phyloP scores from a whole-genome alignment of 2,888 invertebrate species.

The Sphaeridia pumilis region DNA sequence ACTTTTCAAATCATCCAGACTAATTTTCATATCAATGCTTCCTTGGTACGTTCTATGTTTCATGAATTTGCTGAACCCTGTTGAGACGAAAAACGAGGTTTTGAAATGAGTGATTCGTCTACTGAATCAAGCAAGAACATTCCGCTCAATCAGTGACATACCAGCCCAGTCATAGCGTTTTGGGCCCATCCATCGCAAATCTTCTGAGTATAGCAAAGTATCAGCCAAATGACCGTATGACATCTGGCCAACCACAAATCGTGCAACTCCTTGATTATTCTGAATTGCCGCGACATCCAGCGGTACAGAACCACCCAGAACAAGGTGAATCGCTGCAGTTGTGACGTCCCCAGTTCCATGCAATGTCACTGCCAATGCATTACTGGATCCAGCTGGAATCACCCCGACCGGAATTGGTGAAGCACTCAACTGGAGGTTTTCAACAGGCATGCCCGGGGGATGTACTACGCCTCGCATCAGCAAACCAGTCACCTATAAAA shows the following conservation, averaged over 20 bases:
- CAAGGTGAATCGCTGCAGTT: constrained; percentile 69
- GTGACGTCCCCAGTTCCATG: constrained; percentile 67
- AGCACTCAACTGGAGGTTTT: constrained; percentile 25
- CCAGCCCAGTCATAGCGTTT: constrained; percentile 67
- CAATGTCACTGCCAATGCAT: constrained; percentile 64
- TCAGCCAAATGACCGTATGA: constrained; percentile 80
- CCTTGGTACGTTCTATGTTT: constrained; percentile 31
- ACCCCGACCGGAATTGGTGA: constrained; percentile 25
- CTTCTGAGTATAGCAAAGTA: constrained; percentile 64
- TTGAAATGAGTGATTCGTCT: no score
- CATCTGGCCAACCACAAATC: constrained; percentile 40
- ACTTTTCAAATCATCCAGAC: constrained; percentile 26
- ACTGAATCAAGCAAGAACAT: no score
- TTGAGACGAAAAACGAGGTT: neutral
- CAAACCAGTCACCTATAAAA: constrained; percentile 29
- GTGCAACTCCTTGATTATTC: constrained; percentile 29
- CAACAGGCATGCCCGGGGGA: constrained; percentile 11
- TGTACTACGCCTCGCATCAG: constrained; percentile 21
- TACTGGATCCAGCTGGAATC: constrained; percentile 35
- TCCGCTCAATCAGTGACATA: no score
- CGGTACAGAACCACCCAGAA: constrained; percentile 47
- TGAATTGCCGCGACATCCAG: constrained; percentile 35
- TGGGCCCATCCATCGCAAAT: constrained; percentile 75
- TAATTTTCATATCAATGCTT: constrained; percentile 32
- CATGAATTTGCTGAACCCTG: constrained; percentile 31